Conservation (phyloP, 2,113 vertebrate genomes). For the Naja naja region DNA sequence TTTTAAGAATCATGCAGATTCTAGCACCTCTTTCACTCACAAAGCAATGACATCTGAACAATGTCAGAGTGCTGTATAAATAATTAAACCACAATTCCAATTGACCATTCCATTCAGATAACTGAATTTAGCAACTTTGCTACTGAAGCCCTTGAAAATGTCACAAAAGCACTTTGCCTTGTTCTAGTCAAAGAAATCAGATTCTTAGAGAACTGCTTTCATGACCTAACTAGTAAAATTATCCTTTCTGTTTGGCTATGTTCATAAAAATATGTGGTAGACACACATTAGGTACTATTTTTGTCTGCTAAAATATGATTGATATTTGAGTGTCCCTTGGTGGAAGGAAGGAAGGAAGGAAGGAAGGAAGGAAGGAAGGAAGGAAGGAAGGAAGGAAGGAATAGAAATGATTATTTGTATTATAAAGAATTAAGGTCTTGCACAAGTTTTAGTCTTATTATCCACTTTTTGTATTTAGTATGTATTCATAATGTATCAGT, state of each 20-base stretch:
- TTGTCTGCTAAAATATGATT: neutral
- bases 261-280: neutral
- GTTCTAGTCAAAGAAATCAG: neutral
- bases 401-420: neutral
- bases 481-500: neutral
- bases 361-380: neutral
- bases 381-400: neutral
- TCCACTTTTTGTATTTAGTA: neutral
- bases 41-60: neutral
- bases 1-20: neutral
- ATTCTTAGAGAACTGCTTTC: neutral
- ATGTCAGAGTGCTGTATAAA: neutral
- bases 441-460: neutral
- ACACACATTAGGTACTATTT: neutral
- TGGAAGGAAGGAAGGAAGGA: neutral
- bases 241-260: neutral
- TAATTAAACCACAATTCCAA: neutral
- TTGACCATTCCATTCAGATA: neutral
- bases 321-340: neutral
- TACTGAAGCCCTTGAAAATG: slow-evolving; percentile 16
- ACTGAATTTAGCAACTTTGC: neutral
- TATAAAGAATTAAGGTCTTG: neutral
- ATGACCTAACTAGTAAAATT: neutral
- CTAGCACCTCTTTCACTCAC: neutral
- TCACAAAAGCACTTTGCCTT: neutral